phyloP scores from a whole-genome alignment of 2,797 vertebrate species.

The Neomorphus geoffroyi region DNA sequence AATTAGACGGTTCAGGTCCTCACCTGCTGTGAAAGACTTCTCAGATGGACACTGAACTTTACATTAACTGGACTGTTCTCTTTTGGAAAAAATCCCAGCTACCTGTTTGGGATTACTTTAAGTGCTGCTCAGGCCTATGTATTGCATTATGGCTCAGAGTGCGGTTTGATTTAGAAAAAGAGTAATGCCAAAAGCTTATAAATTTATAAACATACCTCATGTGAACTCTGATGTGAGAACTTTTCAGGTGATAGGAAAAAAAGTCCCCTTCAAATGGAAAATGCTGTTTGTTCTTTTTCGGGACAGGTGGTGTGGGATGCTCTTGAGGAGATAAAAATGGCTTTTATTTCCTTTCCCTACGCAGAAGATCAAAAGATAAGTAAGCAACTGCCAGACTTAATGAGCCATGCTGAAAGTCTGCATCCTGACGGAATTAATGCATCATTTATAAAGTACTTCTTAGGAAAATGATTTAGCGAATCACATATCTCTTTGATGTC shows the following conservation, averaged over 20 bases:
- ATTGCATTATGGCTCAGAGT: neutral
- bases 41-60: neutral
- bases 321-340: slow-evolving; percentile 41
- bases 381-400: slow-evolving; percentile 18
- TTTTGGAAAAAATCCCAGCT: neutral
- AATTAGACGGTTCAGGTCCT: neutral
- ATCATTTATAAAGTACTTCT: slow-evolving; percentile 36
- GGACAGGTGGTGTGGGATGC: neutral
- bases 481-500: slow-evolving; percentile 41
- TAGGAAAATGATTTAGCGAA: slow-evolving; percentile 24
- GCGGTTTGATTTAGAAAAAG: neutral
- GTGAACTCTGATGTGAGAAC: neutral
- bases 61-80: neutral
- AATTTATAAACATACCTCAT: neutral
- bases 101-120: neutral
- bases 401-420: slow-evolving; percentile 8
- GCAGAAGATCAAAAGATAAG: slow-evolving; percentile 45
- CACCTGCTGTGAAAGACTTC: neutral
- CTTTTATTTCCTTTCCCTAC: slow-evolving; percentile 14
- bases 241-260: neutral
- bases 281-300: neutral
- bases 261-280: neutral
- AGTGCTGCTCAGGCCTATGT: neutral
- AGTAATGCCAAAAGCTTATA: neutral
- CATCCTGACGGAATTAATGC: slow-evolving; percentile 14